Evolutionary conservation across 2,888 invertebrate genomes (phyloP), one percentile per base, ranked within the genome.

Genomic region (Gryllus longicercus): DNA sequence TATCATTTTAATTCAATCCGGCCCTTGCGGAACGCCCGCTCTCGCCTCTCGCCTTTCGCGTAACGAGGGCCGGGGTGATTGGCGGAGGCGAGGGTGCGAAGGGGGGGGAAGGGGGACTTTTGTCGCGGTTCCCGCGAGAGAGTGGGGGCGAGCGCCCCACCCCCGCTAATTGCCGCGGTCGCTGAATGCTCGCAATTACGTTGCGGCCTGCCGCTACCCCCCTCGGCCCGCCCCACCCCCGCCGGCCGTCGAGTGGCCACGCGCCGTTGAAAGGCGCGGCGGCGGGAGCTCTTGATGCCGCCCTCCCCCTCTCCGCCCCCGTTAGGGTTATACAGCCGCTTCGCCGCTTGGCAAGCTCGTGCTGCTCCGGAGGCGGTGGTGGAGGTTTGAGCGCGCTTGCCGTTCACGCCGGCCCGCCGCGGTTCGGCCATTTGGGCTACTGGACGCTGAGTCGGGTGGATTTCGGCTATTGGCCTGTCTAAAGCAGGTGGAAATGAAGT

Each of bases 101-200:
- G 63, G 16, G 0, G 16, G 63, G 14, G 16, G 16, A 16, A 4
- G 12, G 63, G 63, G 63, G 14, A 14, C 63, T 63, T 63, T 63
- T 63, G 63, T 63, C 63, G n/a, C 16, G 4, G 63, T 8, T 63
- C 16, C n/a, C 8, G 63, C 63, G 38, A 38, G 38, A 38, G 38
- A 38, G 38, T 8, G 5, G 38, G 38, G 8, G 38, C 5, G 38
- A 38, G 38, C 8, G 38, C 38, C 38, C 38, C 38, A 38, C 38
- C 14, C 63, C n/a, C 63, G 16, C 63, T 63, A 63, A 63, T 63
- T 63, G 63, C 63, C 63, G 63, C 63, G 63, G 63, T 63, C 63
- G 16, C 63, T 63, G 63, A 63, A 63, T 63, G 63, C n/a, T 63
- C 63, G 63, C 63, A 63, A 63, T 63, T 63, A 63, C 63, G 63